phyloP scores from a whole-genome alignment of 2,888 invertebrate genomes.

The Sepiola atlantica region DNA sequence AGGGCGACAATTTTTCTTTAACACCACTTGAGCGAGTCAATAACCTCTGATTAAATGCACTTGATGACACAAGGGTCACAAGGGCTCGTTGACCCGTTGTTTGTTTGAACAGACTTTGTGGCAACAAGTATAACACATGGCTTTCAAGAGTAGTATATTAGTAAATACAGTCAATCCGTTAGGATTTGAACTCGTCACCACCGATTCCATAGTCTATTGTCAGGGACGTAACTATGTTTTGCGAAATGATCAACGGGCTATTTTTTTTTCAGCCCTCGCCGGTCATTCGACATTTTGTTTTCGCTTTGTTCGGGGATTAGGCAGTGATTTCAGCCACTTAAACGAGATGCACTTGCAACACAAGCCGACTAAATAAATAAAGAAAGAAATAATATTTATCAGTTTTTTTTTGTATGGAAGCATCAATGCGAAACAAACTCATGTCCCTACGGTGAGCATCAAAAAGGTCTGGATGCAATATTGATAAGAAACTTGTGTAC shows the following conservation, averaged over 20 bases:
- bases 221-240: neutral
- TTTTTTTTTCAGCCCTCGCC: neutral
- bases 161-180: no score
- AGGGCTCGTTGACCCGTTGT: no score
- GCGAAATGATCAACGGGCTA: neutral
- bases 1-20: no score
- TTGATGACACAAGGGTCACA: no score
- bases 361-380: no score
- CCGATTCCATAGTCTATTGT: neutral
- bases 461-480: neutral
- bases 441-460: neutral
- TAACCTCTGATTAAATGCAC: no score
- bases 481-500: conserved; percentile 1
- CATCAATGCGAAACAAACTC: neutral
- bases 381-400: neutral
- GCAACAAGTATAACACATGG: no score
- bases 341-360: neutral
- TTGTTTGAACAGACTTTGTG: no score
- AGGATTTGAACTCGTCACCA: no score
- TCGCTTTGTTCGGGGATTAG: neutral
- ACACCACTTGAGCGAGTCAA: no score
- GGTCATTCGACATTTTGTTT: neutral
- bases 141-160: no score
- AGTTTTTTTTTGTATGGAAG: neutral
- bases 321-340: neutral